Evolutionary conservation across 2,888 invertebrate genomes (phyloP).

Genomic region (Amiota minor): DNA sequence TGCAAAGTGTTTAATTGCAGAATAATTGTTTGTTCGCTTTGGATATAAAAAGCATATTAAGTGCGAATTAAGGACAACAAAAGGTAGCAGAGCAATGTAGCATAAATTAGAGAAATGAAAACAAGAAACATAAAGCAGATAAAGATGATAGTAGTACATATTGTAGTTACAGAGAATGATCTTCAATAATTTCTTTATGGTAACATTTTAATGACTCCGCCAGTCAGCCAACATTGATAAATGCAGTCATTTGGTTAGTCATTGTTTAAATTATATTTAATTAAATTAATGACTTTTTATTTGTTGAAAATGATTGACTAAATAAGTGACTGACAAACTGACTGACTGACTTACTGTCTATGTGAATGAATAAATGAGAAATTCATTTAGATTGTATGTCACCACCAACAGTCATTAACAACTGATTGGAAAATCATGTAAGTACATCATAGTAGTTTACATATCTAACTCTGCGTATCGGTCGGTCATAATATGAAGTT

Average conservation of each 20-base stretch:
- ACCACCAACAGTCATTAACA: neutral
- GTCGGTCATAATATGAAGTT: neutral
- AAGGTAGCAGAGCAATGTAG: constrained; percentile 44
- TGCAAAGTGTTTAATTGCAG: constrained; percentile 69
- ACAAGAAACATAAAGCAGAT: neutral
- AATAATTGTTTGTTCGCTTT: constrained; percentile 61
- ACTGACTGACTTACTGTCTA: too few relatives aligned
- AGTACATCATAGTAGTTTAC: neutral
- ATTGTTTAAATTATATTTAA: constrained; percentile 26
- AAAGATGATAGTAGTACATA: neutral
- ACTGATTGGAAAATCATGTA: constrained; percentile 19
- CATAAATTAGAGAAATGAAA: constrained; percentile 56
- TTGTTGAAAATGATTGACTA: neutral
- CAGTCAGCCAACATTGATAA: neutral
- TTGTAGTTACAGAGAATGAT: too few relatives aligned
- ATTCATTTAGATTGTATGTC: too few relatives aligned
- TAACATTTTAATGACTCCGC: neutral
- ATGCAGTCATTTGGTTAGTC: constrained; percentile 28
- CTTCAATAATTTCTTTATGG: neutral
- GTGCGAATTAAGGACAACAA: constrained; percentile 68
- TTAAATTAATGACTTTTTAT: constrained; percentile 23
- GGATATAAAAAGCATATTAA: constrained; percentile 66
- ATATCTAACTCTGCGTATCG: neutral
- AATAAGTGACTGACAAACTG: too few relatives aligned
- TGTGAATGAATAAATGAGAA: too few relatives aligned